Conservation (phyloP, 2,113 vertebrate genomes). For the Etia nguti region DNA sequence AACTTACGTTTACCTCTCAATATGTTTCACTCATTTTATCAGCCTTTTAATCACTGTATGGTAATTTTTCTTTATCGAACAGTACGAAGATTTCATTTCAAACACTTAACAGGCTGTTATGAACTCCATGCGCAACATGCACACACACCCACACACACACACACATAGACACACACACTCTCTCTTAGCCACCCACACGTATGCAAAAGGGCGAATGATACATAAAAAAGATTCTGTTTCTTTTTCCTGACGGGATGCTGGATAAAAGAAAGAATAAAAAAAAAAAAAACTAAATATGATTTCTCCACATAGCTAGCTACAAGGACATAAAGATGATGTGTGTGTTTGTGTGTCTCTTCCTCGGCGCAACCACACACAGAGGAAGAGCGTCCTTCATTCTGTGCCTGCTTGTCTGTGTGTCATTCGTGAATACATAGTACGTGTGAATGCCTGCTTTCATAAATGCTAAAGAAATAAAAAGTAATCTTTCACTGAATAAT, state of each 20-base stretch:
- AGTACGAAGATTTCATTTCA: background rate
- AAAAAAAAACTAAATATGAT: background rate
- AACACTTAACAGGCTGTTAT: background rate
- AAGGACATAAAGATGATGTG: background rate
- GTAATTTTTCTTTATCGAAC: background rate
- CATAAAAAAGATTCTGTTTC: background rate
- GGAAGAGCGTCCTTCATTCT: background rate
- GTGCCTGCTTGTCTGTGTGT: background rate
- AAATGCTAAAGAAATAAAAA: constrained; percentile 13
- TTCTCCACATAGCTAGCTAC: background rate
- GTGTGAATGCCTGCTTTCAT: background rate
- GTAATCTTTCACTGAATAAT: constrained; percentile 24
- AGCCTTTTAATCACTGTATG: background rate
- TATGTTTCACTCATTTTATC: background rate
- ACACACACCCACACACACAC: background rate
- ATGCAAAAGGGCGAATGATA: background rate
- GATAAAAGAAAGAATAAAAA: background rate
- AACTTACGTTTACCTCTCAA: background rate
- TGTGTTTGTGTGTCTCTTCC: background rate
- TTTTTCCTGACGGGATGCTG: background rate
- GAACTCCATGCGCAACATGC: background rate
- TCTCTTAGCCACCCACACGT: background rate
- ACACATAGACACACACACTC: background rate
- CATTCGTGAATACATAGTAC: background rate
- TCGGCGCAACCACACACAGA: background rate